Percentiles rank a stretch among this genome's conserved stretches.
phyloP scores from a whole-genome alignment of 1,140 invertebrate genomes.

The Spodoptera frugiperda region DNA sequence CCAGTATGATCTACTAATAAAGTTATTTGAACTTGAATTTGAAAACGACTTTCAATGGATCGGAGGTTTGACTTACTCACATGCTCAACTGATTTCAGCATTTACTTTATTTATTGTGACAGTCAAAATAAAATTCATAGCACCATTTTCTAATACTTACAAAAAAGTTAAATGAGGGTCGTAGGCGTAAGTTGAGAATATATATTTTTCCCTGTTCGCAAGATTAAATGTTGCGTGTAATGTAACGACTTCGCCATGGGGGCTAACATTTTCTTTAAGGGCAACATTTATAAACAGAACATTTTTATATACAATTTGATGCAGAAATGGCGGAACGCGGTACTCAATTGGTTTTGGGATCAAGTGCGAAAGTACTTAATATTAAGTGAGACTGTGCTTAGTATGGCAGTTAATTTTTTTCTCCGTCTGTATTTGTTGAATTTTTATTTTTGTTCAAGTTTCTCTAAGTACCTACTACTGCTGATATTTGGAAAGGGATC shows the following conservation, averaged over 20 bases:
- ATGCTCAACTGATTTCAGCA: not conserved
- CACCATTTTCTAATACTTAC: conserved; percentile 1
- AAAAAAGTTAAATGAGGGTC: conserved; percentile 54
- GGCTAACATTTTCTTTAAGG: conserved; percentile 54
- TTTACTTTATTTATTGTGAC: not conserved
- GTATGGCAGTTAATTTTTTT: no score
- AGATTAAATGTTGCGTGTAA: conserved; percentile 65
- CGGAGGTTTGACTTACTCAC: no score
- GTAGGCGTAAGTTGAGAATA: conserved; percentile 51
- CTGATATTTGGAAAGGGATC: no score
- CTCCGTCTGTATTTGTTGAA: no score
- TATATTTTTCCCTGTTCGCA: conserved; percentile 52
- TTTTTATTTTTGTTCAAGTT: no score
- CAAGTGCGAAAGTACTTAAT: not conserved
- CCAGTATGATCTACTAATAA: no score
- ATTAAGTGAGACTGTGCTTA: not conserved
- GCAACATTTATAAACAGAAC: conserved; percentile 36
- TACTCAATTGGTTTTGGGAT: not conserved
- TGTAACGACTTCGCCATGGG: conserved; percentile 58
- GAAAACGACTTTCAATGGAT: no score
- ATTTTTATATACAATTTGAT: conserved; percentile 33
- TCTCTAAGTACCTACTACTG: no score
- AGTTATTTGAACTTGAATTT: no score
- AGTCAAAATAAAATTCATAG: conserved; percentile 8
- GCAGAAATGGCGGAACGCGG: not conserved